Percentiles rank a stretch among this genome's conserved stretches.
Conservation (phyloP, 2,113 vertebrate species). For the Serilophus lunatus region DNA sequence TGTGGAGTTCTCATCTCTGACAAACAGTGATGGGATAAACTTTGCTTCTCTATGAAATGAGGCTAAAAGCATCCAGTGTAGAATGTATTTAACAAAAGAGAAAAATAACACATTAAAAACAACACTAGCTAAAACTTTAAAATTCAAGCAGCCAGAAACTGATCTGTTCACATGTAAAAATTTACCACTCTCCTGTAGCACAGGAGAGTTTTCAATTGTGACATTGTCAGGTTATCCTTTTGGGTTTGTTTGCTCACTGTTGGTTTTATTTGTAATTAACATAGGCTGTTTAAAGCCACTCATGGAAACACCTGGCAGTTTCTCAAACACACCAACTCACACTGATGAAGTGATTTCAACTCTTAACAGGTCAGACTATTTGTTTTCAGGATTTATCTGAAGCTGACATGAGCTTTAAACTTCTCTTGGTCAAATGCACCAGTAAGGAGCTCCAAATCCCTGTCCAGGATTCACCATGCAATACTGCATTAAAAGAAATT, state of each 20-base stretch:
- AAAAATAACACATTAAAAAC: background rate
- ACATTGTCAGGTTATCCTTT: background rate
- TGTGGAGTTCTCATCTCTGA: background rate
- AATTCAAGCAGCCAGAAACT: background rate
- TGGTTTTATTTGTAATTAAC: background rate
- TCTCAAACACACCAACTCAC: background rate
- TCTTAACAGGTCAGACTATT: background rate
- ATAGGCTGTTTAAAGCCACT: background rate
- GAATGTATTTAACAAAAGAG: background rate
- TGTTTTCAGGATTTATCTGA: background rate
- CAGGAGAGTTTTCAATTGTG: background rate
- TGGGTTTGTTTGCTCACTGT: background rate
- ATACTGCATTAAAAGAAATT: background rate
- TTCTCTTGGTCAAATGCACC: background rate
- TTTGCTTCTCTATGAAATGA: background rate
- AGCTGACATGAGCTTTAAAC: background rate
- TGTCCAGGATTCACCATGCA: background rate
- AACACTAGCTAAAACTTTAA: background rate
- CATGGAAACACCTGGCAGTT: background rate
- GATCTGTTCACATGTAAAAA: background rate
- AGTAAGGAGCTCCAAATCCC: background rate
- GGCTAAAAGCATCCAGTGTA: background rate
- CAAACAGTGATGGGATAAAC: background rate
- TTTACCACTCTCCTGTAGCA: background rate
- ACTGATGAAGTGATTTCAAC: background rate